phyloP scores from a whole-genome alignment of 1,140 invertebrate genomes.

The Procambarus virginalis region DNA sequence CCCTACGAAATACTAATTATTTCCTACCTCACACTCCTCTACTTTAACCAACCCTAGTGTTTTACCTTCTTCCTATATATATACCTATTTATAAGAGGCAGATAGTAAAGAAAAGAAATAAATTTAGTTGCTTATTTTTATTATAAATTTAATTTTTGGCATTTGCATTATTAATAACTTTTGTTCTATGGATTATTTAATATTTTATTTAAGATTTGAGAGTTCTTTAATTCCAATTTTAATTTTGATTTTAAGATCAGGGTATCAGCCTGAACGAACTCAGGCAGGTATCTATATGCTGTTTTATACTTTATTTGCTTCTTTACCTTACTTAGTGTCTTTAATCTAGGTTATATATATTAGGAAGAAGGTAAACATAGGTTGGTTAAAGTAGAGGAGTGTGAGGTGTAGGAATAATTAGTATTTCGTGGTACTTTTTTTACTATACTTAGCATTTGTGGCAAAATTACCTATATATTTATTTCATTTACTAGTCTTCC shows the following conservation, averaged over 20 bases:
- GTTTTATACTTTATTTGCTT: slow-evolving; percentile 28
- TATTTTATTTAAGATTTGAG: slow-evolving; percentile 31
- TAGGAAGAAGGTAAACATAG: too few species aligned
- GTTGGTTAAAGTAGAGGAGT: too few species aligned
- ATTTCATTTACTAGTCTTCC: too few species aligned
- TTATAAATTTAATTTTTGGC: background rate
- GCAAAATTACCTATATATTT: too few species aligned
- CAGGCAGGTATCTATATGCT: slow-evolving; percentile 28
- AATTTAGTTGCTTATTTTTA: background rate
- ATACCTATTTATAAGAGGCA: background rate
- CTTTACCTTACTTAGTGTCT: slow-evolving; percentile 21
- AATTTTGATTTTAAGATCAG: slow-evolving; percentile 22
- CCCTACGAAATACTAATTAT: too few species aligned
- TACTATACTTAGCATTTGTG: too few species aligned
- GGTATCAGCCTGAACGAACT: slow-evolving; percentile 13
- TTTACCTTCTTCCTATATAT: too few species aligned
- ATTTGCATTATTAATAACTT: background rate
- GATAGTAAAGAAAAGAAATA: background rate
- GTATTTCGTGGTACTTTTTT: too few species aligned
- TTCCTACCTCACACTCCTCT: too few species aligned
- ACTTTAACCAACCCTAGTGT: too few species aligned
- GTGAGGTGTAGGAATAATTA: too few species aligned
- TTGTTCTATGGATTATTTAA: slow-evolving; percentile 9
- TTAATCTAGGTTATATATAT: too few species aligned
- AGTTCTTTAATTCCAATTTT: background rate